Evolutionary conservation across 2,113 vertebrate genomes (phyloP), one percentile per base, ranked within the genome.

Genomic region (Gila orcuttii): DNA sequence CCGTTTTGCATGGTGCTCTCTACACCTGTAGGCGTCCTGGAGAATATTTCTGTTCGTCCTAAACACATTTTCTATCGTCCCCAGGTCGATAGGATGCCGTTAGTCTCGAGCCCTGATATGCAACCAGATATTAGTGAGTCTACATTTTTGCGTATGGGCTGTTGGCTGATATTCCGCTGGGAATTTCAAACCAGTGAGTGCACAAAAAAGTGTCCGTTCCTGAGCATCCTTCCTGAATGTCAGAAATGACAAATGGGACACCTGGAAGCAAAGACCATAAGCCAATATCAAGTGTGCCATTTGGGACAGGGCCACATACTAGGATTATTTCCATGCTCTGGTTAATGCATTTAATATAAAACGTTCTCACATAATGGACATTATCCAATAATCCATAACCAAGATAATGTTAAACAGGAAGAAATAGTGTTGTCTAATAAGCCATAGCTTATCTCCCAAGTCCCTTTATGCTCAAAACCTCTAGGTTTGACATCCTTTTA

Each of bases 401-500:
- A 31, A n/a, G 64, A 68, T 23, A 69, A 36, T 19, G 42, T 31
- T 31, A 17, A 36, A 66, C 42, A 66, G 39, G 25, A 45, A 17
- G 47, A 69, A 55, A 23, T 31, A 21, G 39, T 33, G 79, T 55
- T 3, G 80, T 52, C 21, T 31, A 52, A 52, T 69, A 23, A 47
- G 10, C 19, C 64, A 31, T 17, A 31, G 80, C 62, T 82, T 36
- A 82, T 82, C 64, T 69, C 31, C 62, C 3, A 9, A 82, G 25
- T 50, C 28, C 47, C 42, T 66, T 66, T 66, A 21, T 82, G 10
- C 59, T 33, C 19, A 50, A 42, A 33, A 15, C 17, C 15, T 52
- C 45, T 68, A 69, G 25, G 25, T 82, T 23, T 68, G 42, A 82
- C 28, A 31, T 33, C 45, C 42, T 68, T 68, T 50, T 82, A 50